Conservation (phyloP, 2,113 vertebrate species). For the Psephotus haematonotus region DNA sequence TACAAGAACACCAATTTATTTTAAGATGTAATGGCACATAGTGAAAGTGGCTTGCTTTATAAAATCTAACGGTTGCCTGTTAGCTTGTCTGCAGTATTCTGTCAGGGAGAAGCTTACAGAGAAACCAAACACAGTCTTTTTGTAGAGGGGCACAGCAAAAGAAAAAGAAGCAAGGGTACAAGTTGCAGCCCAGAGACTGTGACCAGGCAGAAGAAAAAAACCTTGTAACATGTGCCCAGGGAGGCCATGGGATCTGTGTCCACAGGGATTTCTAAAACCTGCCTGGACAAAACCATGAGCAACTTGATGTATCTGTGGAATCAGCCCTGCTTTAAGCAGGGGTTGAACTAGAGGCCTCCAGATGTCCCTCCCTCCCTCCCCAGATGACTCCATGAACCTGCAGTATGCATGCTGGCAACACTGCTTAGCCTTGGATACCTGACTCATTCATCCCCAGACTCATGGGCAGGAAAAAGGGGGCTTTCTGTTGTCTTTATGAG, state of each 20-base stretch:
- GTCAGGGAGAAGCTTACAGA: neutral
- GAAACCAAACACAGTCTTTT: neutral
- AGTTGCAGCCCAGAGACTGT: neutral
- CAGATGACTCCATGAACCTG: neutral
- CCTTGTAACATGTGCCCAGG: neutral
- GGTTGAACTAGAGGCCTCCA: neutral
- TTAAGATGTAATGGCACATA: neutral
- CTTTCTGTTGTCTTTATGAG: neutral
- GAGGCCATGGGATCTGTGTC: neutral
- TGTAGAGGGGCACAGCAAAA: neutral
- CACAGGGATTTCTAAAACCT: neutral
- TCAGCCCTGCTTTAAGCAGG: neutral
- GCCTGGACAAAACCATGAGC: neutral
- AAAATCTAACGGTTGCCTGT: neutral
- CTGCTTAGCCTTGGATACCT: neutral
- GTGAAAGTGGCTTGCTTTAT: neutral
- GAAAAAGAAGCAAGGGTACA: neutral
- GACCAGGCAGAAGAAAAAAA: neutral
- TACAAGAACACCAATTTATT: neutral
- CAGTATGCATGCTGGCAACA: accelerated
- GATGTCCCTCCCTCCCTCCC: neutral
- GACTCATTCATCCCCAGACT: neutral
- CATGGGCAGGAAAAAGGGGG: neutral
- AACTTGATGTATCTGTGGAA: neutral
- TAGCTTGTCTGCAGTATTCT: neutral